Conservation (phyloP, 1,140 invertebrate genomes). For the Atta colombica region DNA sequence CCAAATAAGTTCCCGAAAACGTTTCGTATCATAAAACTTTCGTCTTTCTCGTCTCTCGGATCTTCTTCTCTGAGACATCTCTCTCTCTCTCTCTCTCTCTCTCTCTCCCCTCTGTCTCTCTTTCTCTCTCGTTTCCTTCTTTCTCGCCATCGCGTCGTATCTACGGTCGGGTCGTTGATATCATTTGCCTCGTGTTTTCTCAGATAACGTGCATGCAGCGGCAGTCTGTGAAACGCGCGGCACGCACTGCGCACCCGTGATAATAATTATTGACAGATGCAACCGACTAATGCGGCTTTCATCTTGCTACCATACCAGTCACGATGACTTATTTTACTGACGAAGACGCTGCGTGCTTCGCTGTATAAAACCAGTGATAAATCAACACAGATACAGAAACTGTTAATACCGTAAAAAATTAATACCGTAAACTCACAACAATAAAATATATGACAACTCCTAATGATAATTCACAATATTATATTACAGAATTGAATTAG, state of each 20-base stretch:
- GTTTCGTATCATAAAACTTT: not conserved
- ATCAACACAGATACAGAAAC: not conserved
- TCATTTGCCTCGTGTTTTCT: slow-evolving; percentile 76
- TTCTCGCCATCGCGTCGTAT: slow-evolving; percentile 57
- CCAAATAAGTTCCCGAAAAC: slow-evolving; percentile 26
- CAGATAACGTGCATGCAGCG: slow-evolving; percentile 68
- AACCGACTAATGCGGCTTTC: slow-evolving; percentile 68
- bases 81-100: slow-evolving; percentile 16
- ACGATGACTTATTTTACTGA: slow-evolving; percentile 42
- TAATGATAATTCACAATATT: not conserved
- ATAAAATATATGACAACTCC: not conserved
- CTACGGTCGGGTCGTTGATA: slow-evolving; percentile 77
- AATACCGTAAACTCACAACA: slow-evolving; percentile 5
- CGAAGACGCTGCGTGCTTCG: slow-evolving; percentile 9
- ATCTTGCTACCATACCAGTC: slow-evolving; percentile 36
- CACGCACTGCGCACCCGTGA: slow-evolving; percentile 62
- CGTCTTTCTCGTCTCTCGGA: slow-evolving; percentile 19
- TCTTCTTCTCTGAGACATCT: slow-evolving; percentile 29
- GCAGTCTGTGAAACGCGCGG: slow-evolving; percentile 63
- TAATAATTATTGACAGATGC: slow-evolving; percentile 79
- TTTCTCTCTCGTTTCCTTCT: slow-evolving; percentile 25
- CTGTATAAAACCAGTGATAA: slow-evolving; percentile 5
- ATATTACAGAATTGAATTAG: not conserved
- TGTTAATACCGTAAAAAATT: slow-evolving; percentile 41
- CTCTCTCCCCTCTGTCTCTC: not conserved